Evolutionary conservation across 2,113 vertebrate species (phyloP).

Genomic region (Lates calcarifer): DNA sequence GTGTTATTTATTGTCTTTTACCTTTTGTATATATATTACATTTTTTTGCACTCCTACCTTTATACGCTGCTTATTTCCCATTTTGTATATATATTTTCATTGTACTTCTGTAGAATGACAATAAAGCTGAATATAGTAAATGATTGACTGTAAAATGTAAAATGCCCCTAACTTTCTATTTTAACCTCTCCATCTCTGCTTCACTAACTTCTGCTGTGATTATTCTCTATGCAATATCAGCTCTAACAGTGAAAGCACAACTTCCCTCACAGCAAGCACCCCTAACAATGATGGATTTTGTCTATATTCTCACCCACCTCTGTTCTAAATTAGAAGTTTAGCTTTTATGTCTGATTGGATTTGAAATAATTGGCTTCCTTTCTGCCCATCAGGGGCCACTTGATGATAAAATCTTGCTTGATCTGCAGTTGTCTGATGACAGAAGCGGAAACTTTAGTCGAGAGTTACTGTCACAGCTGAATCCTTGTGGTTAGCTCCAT

Average conservation of each 20-base stretch:
- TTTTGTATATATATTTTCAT: no score
- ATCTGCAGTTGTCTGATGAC: not conserved
- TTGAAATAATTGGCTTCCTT: constrained; percentile 34
- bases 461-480: constrained; percentile 11
- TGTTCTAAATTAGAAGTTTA: constrained; percentile 9
- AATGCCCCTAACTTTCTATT: not conserved
- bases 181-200: not conserved
- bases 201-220: not conserved
- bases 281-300: not conserved
- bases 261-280: not conserved
- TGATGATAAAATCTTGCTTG: constrained; percentile 11
- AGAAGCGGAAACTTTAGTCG: constrained; percentile 19
- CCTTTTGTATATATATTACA: no score
- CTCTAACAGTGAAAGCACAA: not conserved
- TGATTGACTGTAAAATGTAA: not conserved
- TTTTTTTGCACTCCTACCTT: no score
- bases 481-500: not conserved
- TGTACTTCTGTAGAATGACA: no score
- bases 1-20: no score
- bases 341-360: constrained; percentile 6
- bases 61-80: no score
- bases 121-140: not conserved
- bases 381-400: not conserved
- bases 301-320: not conserved
- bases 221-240: not conserved